Conservation (phyloP, 2,888 invertebrate species). For the Ophion ellenae region DNA sequence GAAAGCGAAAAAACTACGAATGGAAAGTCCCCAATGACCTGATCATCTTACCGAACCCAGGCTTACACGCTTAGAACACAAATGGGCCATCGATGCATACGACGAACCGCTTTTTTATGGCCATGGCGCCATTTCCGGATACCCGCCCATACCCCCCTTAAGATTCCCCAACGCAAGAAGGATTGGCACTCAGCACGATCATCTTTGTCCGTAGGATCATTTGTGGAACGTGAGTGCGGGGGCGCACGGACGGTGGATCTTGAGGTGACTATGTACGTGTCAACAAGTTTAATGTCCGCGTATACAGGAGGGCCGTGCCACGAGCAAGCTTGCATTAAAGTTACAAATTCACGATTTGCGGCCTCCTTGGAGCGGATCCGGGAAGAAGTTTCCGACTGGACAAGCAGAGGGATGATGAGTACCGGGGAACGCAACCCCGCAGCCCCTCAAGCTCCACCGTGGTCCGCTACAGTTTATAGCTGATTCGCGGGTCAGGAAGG, state of each 20-base stretch:
- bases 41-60: too few species aligned
- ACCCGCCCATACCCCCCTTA: too few species aligned
- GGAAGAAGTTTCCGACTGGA: constrained; percentile 75
- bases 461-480: constrained; percentile 70
- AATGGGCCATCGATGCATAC: too few species aligned
- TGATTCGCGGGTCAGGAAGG: constrained; percentile 73
- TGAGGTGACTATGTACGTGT: neutral
- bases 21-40: too few species aligned
- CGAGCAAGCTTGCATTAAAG: constrained; percentile 69
- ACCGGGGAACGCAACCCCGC: constrained; percentile 24
- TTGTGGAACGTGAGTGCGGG: neutral
- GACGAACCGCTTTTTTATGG: too few species aligned
- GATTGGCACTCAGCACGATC: neutral
- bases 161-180: neutral
- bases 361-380: constrained; percentile 42
- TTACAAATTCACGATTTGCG: constrained; percentile 77
- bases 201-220: neutral
- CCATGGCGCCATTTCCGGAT: too few species aligned
- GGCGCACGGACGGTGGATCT: neutral
- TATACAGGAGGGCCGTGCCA: neutral
- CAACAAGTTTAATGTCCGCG: constrained; percentile 21
- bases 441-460: constrained; percentile 24
- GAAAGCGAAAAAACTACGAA: too few species aligned
- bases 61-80: too few species aligned
- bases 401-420: constrained; percentile 45